Evolutionary conservation across 2,797 vertebrate species (phyloP), one percentile per base, ranked within the genome.

Genomic region (Zenarchopterus dispar): DNA sequence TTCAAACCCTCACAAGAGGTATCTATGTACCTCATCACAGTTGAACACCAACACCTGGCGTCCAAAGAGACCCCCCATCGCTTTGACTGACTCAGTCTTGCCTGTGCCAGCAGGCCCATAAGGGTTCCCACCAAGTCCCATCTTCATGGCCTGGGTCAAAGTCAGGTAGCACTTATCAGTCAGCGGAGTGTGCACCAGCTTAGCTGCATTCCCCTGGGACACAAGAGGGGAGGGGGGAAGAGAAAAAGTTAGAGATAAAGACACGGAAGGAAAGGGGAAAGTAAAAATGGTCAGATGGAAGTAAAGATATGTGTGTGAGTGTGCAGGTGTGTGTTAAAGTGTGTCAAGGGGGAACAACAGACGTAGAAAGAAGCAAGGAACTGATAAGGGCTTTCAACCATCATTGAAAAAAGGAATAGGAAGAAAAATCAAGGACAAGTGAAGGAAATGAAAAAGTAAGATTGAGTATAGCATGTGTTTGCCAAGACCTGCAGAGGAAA

Each of bases 131-230:
- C 97, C 98, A 21, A 99, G 93, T 16, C 98, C 97, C 96, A 98
- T 97, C 87, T 95, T 95, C 94, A 99, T 95, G 87, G 97, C 97
- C 81, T 99, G 98, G 70, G 96, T 99, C 66, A 99, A 94, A 18
- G 97, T 98, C 48, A 99, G 90, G 89, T 97, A 99, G 87, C 98
- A 99, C 78, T 98, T 99, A 90, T 99, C 97, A 22, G 97, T 99
- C 82, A 99, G 84, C 7, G 97, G 96, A 16, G 97, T 99, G 81
- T 97, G 97, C 66, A 99, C 97, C 86, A 99, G 93, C 81, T 97
- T 99, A 48, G 96, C 91, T 2, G 95, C 93, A 84, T 98, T 99
- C 15, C 97, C 98, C 97, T 99, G 71, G 2, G 33, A 80, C n/a
- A 70, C n/a, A 56, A 31, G 18, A 50, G 41, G 49, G 11, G 33